These are phyloP conservation scores for Spea multiplicata DNA, from an alignment of 2,113 vertebrate genomes.

Conservation along the genomic window DNA sequence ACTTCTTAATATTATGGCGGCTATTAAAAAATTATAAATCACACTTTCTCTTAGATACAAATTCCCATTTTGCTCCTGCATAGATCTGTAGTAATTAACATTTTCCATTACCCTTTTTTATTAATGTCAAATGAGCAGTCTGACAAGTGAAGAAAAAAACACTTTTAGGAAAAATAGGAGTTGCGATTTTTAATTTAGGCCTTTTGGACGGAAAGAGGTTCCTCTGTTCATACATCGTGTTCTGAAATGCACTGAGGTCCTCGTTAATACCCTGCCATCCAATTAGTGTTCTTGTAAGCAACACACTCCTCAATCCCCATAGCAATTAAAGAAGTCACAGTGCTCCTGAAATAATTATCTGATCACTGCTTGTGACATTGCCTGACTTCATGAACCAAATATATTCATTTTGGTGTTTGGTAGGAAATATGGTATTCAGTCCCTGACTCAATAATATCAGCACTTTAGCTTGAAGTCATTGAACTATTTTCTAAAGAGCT, in stretches of 20 bases:
- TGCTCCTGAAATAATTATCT: constrained; percentile 48
- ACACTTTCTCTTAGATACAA: no score
- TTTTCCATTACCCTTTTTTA: constrained; percentile 15
- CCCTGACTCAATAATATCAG: constrained; percentile 49
- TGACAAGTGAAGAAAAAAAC: constrained; percentile 18
- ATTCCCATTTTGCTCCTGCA: no score
- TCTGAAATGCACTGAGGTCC: constrained; percentile 35
- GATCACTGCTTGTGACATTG: constrained; percentile 45
- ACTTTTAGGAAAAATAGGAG: constrained; percentile 11
- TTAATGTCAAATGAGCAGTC: constrained; percentile 46
- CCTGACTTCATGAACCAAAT: constrained; percentile 41
- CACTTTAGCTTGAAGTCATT: constrained; percentile 39
- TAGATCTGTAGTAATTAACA: no score
- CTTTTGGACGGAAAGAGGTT: constrained; percentile 26
- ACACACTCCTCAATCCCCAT: constrained; percentile 37
- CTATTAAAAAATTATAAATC: no score
- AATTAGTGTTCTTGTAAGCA: constrained; percentile 48
- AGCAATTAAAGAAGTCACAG: constrained; percentile 46
- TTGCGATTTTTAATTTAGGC: constrained; percentile 37
- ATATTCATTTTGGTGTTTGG: constrained; percentile 38
- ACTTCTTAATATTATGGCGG: no score
- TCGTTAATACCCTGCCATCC: constrained; percentile 47
- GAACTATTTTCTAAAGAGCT: background rate
- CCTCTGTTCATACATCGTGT: constrained; percentile 36
- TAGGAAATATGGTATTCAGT: constrained; percentile 31